Conservation (phyloP, 2,113 vertebrate genomes). For the Coturnix japonica region DNA sequence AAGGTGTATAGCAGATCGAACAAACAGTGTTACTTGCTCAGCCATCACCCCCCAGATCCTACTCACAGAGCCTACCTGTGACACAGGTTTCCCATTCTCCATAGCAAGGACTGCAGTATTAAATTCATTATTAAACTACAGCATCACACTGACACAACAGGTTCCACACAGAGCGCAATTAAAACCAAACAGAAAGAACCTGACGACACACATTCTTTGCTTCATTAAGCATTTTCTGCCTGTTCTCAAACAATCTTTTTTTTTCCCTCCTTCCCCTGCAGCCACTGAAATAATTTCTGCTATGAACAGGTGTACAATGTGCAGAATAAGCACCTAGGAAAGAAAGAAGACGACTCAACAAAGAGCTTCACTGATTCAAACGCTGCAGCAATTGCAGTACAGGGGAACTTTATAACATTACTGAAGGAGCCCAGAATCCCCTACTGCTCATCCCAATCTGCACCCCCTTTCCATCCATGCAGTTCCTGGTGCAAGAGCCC, state of each 20-base stretch:
- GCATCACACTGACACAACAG: not conserved
- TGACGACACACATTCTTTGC: not conserved
- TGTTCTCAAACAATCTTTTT: not conserved
- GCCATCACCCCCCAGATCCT: not conserved
- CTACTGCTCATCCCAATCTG: not conserved
- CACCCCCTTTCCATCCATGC: not conserved
- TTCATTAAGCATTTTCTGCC: not conserved
- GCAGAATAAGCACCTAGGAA: conserved; percentile 14
- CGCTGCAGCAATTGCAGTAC: fast-evolving
- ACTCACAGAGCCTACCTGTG: not conserved
- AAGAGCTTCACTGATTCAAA: not conserved
- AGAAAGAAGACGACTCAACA: conserved; percentile 1
- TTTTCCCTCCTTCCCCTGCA: not conserved
- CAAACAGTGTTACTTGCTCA: not conserved
- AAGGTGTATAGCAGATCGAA: not conserved
- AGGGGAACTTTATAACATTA: not conserved
- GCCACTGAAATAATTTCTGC: not conserved
- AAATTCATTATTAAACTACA: not conserved
- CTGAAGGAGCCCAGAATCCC: not conserved
- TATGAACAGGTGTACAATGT: conserved; percentile 13
- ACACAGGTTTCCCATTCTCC: not conserved
- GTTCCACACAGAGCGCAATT: not conserved
- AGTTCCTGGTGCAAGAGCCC: fast-evolving
- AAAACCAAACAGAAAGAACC: conserved; percentile 22
- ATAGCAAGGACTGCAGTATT: not conserved